These are phyloP conservation scores for Xiphias gladius DNA, from an alignment of 2,113 vertebrate species.

Conservation along the genomic window DNA sequence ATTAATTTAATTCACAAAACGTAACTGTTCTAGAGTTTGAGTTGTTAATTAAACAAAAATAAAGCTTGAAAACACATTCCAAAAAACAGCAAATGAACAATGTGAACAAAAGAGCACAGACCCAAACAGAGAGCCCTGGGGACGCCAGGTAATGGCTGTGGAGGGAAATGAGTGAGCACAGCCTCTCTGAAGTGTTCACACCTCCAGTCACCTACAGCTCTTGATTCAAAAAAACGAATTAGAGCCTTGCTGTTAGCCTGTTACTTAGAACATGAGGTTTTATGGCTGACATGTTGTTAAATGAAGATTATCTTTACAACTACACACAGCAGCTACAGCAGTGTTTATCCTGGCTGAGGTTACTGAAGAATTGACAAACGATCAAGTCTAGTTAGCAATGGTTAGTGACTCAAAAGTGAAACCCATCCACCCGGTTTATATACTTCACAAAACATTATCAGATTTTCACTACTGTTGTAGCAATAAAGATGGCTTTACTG, in stretches of 20 bases:
- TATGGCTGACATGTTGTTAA: background rate
- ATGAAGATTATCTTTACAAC: conserved; percentile 14
- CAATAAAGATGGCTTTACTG: conserved; percentile 20
- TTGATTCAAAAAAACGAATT: background rate
- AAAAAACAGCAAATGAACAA: conserved; percentile 26
- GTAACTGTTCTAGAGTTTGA: conserved; percentile 36
- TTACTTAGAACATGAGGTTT: background rate
- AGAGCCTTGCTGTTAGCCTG: background rate
- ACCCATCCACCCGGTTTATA: conserved; percentile 2
- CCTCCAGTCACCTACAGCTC: conserved; percentile 18
- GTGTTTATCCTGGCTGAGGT: conserved; percentile 22
- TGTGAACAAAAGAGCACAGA: conserved; percentile 18
- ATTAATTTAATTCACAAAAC: conserved; percentile 46
- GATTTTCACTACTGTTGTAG: conserved; percentile 6
- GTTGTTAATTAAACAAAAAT: conserved; percentile 34
- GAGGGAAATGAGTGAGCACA: background rate
- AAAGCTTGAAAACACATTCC: conserved; percentile 15
- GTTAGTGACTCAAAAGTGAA: background rate
- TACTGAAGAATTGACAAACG: conserved; percentile 17
- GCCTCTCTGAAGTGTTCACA: conserved; percentile 4
- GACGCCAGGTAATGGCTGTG: conserved; percentile 16
- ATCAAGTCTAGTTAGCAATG: background rate
- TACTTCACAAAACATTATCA: conserved; percentile 9
- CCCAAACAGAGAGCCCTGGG: conserved; percentile 26
- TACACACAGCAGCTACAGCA: conserved; percentile 29